Conservation (phyloP, 2,113 vertebrate genomes). For the Colinus virginianus region DNA sequence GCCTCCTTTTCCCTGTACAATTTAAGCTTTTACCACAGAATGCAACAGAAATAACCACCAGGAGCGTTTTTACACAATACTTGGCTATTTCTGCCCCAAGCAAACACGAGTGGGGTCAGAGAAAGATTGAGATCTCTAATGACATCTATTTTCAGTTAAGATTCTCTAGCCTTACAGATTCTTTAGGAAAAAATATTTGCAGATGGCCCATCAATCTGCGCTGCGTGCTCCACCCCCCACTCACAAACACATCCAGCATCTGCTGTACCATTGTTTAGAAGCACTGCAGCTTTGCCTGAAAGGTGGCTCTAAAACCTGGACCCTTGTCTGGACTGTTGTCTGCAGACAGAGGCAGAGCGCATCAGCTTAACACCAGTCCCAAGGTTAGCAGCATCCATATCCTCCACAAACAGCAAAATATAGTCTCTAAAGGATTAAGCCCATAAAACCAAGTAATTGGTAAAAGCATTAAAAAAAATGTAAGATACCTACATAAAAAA, state of each 20-base stretch:
- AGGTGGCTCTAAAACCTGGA: slow-evolving; percentile 6
- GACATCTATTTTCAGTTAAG: slow-evolving; percentile 64
- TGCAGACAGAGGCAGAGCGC: not conserved
- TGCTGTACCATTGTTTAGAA: slow-evolving; percentile 61
- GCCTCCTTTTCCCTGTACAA: not conserved
- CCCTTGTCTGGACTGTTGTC: not conserved
- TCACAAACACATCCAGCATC: slow-evolving; percentile 48
- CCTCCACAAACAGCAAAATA: not conserved
- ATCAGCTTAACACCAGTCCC: not conserved
- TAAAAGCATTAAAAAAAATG: not conserved
- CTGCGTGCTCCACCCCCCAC: slow-evolving; percentile 26
- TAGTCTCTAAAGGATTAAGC: not conserved
- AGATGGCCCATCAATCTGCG: slow-evolving; percentile 73
- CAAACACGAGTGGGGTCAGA: not conserved
- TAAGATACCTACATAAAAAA: not conserved
- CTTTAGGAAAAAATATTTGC: slow-evolving; percentile 73
- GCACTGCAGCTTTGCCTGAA: slow-evolving; percentile 15
- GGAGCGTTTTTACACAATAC: not conserved
- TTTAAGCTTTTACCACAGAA: not conserved
- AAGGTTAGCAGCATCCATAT: not conserved
- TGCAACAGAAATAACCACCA: not conserved
- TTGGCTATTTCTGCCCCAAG: slow-evolving; percentile 4
- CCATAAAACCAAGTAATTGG: not conserved
- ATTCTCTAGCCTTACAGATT: slow-evolving; percentile 55
- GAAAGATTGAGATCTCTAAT: slow-evolving; percentile 56